Conservation (phyloP, 2,888 invertebrate species). For the Eilema sororculum region DNA sequence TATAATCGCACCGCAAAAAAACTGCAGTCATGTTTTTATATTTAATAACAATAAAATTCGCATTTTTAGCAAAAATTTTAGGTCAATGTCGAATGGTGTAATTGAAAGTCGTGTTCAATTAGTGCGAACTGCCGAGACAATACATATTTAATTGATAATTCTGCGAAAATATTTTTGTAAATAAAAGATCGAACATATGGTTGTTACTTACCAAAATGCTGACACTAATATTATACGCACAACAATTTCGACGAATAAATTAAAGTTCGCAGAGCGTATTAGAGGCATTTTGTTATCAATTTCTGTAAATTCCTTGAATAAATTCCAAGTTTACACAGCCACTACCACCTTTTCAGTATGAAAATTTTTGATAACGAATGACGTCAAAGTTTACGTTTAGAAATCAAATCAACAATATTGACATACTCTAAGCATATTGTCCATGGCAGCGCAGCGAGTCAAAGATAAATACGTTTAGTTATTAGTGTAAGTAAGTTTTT, state of each 20-base stretch:
- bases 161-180: conserved; percentile 34
- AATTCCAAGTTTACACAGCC: conserved; percentile 24
- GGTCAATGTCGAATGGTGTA: neutral
- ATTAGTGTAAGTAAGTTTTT: too few relatives aligned
- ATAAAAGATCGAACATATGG: conserved; percentile 61
- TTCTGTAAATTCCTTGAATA: conserved; percentile 34
- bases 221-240: conserved; percentile 81
- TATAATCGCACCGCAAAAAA: neutral
- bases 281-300: conserved; percentile 71
- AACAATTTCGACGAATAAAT: conserved; percentile 82
- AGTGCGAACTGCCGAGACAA: neutral
- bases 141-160: conserved; percentile 54
- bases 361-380: conserved; percentile 47
- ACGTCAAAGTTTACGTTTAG: conserved; percentile 53
- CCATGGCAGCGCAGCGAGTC: neutral
- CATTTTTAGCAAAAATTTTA: neutral
- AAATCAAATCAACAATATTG: conserved; percentile 37
- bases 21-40: neutral
- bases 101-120: neutral
- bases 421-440: too few relatives aligned
- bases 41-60: neutral
- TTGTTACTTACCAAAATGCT: conserved; percentile 84
- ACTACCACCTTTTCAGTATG: conserved; percentile 15
- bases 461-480: conserved; percentile 6
- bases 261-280: conserved; percentile 78